Base-by-base conservation (phyloP, 2,888 invertebrate species). In the Mimas tiliae region DNA sequence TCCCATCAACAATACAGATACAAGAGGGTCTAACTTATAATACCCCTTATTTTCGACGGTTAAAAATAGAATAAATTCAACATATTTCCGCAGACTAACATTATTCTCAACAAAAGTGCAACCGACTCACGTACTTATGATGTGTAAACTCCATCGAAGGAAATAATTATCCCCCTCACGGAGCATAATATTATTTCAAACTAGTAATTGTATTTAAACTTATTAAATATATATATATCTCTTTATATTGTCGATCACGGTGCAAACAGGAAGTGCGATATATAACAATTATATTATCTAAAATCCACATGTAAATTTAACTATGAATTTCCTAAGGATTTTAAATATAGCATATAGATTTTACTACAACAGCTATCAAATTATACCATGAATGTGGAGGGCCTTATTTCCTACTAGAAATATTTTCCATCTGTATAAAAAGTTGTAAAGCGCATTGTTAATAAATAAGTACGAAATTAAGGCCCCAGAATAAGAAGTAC, bases 241-340 rank as follows among this genome's bases (percentile, higher is more conserved):
- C 58, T 58, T 42, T 42, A 58, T 58, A 58, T 58, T 58, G 58
- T 58, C 58, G 58, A 58, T 58, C 58, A 58, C 58, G 38, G 58
- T 58, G 58, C 58, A 58, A 58, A 58, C 38, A 58, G 42, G 58
- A 38, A 58, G 58, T 42, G 58, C 19, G 19, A 58, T 58, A 34
- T 11, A 58, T 58, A 42, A 58, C 38, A 58, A 27, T 14, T 38
- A 42, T 38, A 58, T 58, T 58, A 58, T 38, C 16, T 55, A 55
- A 55, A 55, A 55, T 55, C 55, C 55, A 55, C 16, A 42, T 58
- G 42, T 58, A 58, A 42, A 58, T 58, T 58, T 58, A 58, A 58
- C 58, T 58, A 58, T 58, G 38, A 38, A 16, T 58, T 58, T 58
- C 19, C 55, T 58, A 58, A 58, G 16, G 38, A 58, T 58, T 58